Percentiles rank a stretch among this genome's conserved stretches.
Evolutionary conservation across 2,888 invertebrate species (phyloP).

Genomic region (Watsonalla binaria): DNA sequence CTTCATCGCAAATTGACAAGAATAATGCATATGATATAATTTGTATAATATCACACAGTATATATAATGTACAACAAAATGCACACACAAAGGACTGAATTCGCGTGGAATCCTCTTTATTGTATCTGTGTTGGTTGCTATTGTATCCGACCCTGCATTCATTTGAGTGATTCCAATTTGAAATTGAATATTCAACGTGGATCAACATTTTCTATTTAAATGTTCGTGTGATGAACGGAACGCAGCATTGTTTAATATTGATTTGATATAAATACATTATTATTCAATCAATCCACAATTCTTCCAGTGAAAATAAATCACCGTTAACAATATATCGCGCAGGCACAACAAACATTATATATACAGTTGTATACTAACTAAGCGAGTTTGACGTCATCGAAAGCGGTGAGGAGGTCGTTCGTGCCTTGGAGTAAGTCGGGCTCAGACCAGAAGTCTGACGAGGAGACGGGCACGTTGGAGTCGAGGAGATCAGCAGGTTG

Average conservation of each 20-base stretch:
- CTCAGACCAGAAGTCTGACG: constrained; percentile 61
- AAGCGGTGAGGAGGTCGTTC: constrained; percentile 57
- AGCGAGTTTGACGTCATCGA: constrained; percentile 64
- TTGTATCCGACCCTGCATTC: constrained; percentile 45
- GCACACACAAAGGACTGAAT: constrained; percentile 19
- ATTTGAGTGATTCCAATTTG: constrained; percentile 56
- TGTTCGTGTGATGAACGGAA: constrained; percentile 37
- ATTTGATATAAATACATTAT: constrained; percentile 22
- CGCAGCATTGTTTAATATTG: constrained; percentile 11
- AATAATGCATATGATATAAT: background rate
- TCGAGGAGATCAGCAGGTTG: constrained; percentile 52
- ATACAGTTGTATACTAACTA: constrained; percentile 17
- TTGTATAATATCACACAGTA: constrained; percentile 3
- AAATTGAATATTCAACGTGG: constrained; percentile 23
- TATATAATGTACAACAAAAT: constrained; percentile 5
- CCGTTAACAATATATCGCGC: constrained; percentile 19
- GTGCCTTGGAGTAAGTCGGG: constrained; percentile 57
- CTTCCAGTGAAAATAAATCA: constrained; percentile 41
- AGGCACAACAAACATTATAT: background rate
- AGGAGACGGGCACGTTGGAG: constrained; percentile 37
- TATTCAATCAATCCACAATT: constrained; percentile 24
- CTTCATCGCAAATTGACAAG: constrained; percentile 3
- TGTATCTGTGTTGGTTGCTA: constrained; percentile 27
- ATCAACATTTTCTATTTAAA: constrained; percentile 28
- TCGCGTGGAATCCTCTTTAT: constrained; percentile 50